Evolutionary conservation across 2,113 vertebrate species (phyloP), one percentile per base, ranked within the genome.

Genomic region (Dipodomys spectabilis): DNA sequence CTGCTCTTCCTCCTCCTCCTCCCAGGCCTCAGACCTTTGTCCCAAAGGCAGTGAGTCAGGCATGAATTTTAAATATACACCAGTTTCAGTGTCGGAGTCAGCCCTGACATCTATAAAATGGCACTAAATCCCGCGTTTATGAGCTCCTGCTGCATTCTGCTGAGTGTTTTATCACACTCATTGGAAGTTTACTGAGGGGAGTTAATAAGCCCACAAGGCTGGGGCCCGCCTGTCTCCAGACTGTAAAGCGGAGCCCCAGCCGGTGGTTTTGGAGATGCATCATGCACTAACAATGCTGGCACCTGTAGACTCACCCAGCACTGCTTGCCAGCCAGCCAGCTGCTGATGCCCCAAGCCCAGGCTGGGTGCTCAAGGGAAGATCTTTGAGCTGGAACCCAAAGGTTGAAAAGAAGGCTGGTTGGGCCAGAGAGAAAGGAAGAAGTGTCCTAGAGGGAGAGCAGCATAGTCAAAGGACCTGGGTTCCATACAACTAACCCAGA

Each of bases 81-180:
- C 39, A 91, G 35, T 49, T 81, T 83, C 19, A 1, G 95, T 68
- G 81, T 85, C 45, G 67, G 22, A 71, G 93, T 93, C 94, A 93
- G 88, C 57, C 92, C 92, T 96, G 89, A 94, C 91, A 73, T 86
- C 94, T 92, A 97, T 97, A 96, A 97, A 96, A 96, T 89, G 91
- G 92, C 91, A 95, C 88, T 97, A 96, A 97, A 96, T 96, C 82
- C 94, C 93, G 88, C 72, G 95, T 96, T 97, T 97, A 97, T 93
- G 95, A 97, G 96, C 88, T 96, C 95, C 81, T 53, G 90, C 82
- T 74, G 6, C 92, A 86, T 94, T 96, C 94, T 69, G 68, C 69
- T 73, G 93, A 94, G 79, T 93, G 80, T 92, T 97, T 96, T 94
- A 96, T 94, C 95, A 95, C 84, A 74, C 44, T 91, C 73, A 2